Evolutionary conservation across 2,797 vertebrate species (phyloP).

Genomic region (Fundulus diaphanus): DNA sequence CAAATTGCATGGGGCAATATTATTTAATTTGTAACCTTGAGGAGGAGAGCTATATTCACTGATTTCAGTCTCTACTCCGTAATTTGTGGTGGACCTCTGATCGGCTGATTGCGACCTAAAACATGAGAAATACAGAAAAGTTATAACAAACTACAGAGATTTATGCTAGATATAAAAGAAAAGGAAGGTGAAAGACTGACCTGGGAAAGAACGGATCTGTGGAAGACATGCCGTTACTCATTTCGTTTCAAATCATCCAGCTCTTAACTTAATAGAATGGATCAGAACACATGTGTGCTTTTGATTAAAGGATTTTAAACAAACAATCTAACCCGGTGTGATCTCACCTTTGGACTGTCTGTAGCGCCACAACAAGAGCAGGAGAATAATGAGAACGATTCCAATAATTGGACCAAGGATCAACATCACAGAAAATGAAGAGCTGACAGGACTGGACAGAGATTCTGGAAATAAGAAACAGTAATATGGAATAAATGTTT

Average conservation of each 20-base stretch:
- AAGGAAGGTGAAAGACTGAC: not conserved
- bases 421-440: not conserved
- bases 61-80: not conserved
- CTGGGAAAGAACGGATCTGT: not conserved
- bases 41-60: not conserved
- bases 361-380: conserved; percentile 8
- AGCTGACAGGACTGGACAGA: not conserved
- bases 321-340: not conserved
- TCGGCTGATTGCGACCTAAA: conserved; percentile 1
- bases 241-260: not conserved
- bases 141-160: not conserved
- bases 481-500: not conserved
- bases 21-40: fast-evolving
- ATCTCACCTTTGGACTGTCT: conserved; percentile 19
- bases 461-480: not conserved
- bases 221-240: not conserved
- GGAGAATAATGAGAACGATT: conserved; percentile 5
- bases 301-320: not conserved
- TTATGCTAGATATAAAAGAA: not conserved
- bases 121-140: not conserved
- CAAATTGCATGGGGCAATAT: too few relatives aligned
- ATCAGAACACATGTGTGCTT: not conserved
- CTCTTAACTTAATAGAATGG: not conserved
- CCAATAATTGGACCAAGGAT: conserved; percentile 20
- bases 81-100: not conserved